Conservation (phyloP, 2,888 invertebrate species). For the Camponotus fellah region DNA sequence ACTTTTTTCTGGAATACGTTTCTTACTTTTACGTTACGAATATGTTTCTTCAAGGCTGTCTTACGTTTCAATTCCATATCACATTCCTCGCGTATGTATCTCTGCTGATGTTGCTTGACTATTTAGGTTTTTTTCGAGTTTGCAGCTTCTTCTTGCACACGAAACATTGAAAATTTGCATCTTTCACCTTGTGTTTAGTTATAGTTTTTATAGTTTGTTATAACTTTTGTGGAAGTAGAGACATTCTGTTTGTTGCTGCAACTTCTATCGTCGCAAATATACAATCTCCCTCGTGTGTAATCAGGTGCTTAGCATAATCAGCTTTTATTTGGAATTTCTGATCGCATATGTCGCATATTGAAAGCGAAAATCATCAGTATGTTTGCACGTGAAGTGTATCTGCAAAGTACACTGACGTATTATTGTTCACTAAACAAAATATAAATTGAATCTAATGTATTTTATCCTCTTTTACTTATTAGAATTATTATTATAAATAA, state of each 20-base stretch:
- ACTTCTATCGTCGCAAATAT: conserved; percentile 68
- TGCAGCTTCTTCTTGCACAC: conserved; percentile 74
- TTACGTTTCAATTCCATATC: conserved; percentile 69
- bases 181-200: conserved; percentile 57
- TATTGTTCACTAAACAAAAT: neutral
- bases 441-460: neutral
- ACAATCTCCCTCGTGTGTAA: conserved; percentile 74
- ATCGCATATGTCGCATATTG: conserved; percentile 72
- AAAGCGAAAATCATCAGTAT: conserved; percentile 57
- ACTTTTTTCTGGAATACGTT: conserved; percentile 68
- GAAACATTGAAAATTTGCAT: conserved; percentile 52
- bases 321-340: conserved; percentile 68
- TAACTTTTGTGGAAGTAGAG: conserved; percentile 61
- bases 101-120: conserved; percentile 73
- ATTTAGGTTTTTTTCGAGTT: conserved; percentile 71
- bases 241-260: conserved; percentile 51
- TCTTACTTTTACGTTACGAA: neutral
- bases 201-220: no score
- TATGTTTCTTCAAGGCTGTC: conserved; percentile 70
- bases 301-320: conserved; percentile 61
- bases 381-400: conserved; percentile 67
- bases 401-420: conserved; percentile 50
- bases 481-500: neutral
- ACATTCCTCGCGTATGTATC: conserved; percentile 71
- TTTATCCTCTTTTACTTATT: neutral